Evolutionary conservation across 2,888 invertebrate species (phyloP), one percentile per base, ranked within the genome.

Genomic region (Agriopis aurantiaria): DNA sequence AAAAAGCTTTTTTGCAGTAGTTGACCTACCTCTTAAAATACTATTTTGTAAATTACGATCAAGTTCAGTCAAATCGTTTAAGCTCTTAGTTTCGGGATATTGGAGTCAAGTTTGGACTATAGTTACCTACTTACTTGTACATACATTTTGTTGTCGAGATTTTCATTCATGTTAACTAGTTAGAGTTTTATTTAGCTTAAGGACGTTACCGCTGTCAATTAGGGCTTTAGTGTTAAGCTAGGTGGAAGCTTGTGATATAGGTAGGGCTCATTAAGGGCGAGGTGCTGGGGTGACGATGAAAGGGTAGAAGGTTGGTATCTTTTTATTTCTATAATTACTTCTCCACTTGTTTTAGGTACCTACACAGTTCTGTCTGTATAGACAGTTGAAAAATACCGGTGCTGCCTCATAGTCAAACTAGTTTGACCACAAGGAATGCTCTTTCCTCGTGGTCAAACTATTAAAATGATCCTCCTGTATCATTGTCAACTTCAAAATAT

Each of bases 191-290:
- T 92, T 90, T 90, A 91, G 89, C 80, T 79, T 81, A 88, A 90
- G 91, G 82, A 88, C 84, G 91, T 92, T 92, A 92, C 91, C 91
- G 87, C 75, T 92, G 91, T 91, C 91, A 92, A 88, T 81, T 81
- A 89, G 87, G 85, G 90, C 88, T 88, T 90, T 92, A 93, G 92
- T 90, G 85, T 85, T 59, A 90, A 91, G 93, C 92, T 93, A 93
- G 93, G 91, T 91, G 90, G 91, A 89, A 91, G 92, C 92, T 93
- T 93, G 92, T 93, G 92, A 93, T 92, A 92, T 90, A 90, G 88
- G 83, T 91, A 91, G 90, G 87, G 81, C 79, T 81, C 80, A 78
- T 83, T 75, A 80, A 55, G 89, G 88, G 85, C 73, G 80, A 74
- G 80, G 82, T 77, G 76, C 77, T 77, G 80, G 76, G 80, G 80